phyloP scores from a whole-genome alignment of 1,140 invertebrate genomes.

The Drosophila sucinea region DNA sequence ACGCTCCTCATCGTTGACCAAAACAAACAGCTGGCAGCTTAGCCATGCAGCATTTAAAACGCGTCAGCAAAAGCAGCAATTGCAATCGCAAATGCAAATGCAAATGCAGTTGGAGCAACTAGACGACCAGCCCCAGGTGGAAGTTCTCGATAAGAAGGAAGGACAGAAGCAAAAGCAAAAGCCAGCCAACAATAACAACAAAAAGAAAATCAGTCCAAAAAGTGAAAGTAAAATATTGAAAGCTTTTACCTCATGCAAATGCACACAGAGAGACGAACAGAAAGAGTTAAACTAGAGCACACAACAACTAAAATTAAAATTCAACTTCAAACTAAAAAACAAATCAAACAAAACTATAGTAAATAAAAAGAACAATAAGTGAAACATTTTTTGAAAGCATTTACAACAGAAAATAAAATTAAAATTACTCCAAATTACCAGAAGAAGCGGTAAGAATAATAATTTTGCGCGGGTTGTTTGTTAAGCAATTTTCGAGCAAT shows the following conservation, averaged over 20 bases:
- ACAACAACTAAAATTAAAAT: neutral
- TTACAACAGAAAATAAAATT: neutral
- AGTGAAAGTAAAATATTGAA: conserved; percentile 61
- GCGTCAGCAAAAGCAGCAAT: conserved; percentile 43
- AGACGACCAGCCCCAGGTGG: neutral
- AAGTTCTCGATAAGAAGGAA: conserved; percentile 1
- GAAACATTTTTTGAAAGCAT: conserved; percentile 4
- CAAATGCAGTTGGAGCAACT: conserved; percentile 26
- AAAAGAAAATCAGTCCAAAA: conserved; percentile 55
- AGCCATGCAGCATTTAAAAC: conserved; percentile 54
- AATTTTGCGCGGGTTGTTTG: no score
- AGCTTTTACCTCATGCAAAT: conserved; percentile 57
- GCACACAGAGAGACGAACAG: conserved; percentile 33
- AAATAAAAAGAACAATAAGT: neutral
- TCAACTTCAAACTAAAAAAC: conserved; percentile 12
- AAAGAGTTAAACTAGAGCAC: conserved; percentile 23
- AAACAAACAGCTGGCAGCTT: conserved; percentile 47
- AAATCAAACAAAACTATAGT: neutral
- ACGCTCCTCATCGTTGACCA: conserved; percentile 25
- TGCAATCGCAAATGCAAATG: conserved; percentile 25
- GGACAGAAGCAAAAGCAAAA: neutral
- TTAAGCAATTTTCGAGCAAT: no score
- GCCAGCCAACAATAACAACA: conserved; percentile 37
- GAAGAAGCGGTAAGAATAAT: neutral
- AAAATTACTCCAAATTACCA: neutral